These are phyloP conservation scores for Eucidaris tribuloides DNA, from an alignment of 35 echinoderm and acorn worm genomes.

Conservation along the genomic window DNA sequence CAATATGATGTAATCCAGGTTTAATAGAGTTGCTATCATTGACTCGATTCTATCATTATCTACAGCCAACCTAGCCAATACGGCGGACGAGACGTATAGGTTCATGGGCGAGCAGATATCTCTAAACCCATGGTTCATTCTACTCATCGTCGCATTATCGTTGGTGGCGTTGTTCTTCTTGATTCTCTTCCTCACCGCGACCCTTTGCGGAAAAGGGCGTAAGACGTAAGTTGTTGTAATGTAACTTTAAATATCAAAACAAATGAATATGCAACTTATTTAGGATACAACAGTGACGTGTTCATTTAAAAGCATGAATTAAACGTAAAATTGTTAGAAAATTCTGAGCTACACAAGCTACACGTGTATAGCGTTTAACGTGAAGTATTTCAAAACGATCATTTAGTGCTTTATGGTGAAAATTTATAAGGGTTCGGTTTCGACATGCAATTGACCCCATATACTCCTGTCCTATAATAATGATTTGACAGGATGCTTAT, in stretches of 20 bases:
- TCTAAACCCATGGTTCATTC: constrained; percentile 67
- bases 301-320: not conserved
- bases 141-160: constrained; percentile 47
- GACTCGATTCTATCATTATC: too few relatives aligned
- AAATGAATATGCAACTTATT: not conserved
- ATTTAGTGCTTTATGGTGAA: too few relatives aligned
- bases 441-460: too few relatives aligned
- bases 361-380: too few relatives aligned
- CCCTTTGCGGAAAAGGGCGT: constrained; percentile 6
- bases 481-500: too few relatives aligned
- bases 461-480: too few relatives aligned
- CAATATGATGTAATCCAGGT: too few relatives aligned
- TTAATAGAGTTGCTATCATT: too few relatives aligned
- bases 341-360: too few relatives aligned
- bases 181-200: constrained; percentile 31
- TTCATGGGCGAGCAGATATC: constrained; percentile 55
- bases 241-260: not conserved
- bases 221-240: constrained; percentile 22
- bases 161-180: constrained; percentile 62
- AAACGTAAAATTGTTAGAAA: too few relatives aligned
- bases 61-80: not conserved
- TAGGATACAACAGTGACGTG: not conserved
- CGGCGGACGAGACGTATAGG: constrained; percentile 19
- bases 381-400: too few relatives aligned
- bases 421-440: too few relatives aligned